These are phyloP conservation scores for Sycophaga agraensis DNA, from an alignment of 1,140 invertebrate genomes.

Conservation along the genomic window DNA sequence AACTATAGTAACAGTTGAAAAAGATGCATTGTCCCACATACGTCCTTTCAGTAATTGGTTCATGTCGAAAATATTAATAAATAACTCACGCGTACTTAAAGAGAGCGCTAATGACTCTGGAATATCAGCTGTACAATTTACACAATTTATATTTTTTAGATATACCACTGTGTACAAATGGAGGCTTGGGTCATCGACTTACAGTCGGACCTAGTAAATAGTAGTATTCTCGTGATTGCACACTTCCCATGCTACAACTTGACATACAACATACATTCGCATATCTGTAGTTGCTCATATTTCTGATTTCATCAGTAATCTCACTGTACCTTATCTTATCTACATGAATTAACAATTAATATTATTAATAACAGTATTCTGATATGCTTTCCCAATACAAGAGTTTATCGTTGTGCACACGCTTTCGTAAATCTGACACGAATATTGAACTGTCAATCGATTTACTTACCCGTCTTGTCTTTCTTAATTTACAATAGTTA, in stretches of 20 bases:
- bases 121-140: conserved; percentile 29
- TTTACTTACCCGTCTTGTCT: background rate
- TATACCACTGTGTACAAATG: conserved; percentile 1
- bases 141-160: conserved; percentile 28
- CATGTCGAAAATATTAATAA: conserved; percentile 36
- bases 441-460: conserved; percentile 11
- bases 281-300: background rate
- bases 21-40: conserved; percentile 42
- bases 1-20: conserved; percentile 50
- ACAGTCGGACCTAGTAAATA: conserved; percentile 29
- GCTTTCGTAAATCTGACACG: conserved; percentile 31
- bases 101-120: conserved; percentile 4
- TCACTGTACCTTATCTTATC: conserved; percentile 41
- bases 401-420: conserved; percentile 24
- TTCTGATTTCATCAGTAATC: conserved; percentile 30
- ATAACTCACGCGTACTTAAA: conserved; percentile 36
- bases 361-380: conserved; percentile 52
- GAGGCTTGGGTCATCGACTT: conserved; percentile 10
- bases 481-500: conserved; percentile 17
- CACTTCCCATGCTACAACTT: conserved; percentile 50
- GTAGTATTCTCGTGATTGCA: conserved; percentile 45
- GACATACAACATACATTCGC: conserved; percentile 43
- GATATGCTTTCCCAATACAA: conserved; percentile 52
- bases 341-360: conserved; percentile 52
- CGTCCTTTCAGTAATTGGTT: conserved; percentile 37